A percentile compares a stretch with the other conserved stretches of the same genome.
These are phyloP conservation scores for Drosophila tripunctata DNA, from an alignment of 2,888 invertebrate genomes.

Conservation along the genomic window DNA sequence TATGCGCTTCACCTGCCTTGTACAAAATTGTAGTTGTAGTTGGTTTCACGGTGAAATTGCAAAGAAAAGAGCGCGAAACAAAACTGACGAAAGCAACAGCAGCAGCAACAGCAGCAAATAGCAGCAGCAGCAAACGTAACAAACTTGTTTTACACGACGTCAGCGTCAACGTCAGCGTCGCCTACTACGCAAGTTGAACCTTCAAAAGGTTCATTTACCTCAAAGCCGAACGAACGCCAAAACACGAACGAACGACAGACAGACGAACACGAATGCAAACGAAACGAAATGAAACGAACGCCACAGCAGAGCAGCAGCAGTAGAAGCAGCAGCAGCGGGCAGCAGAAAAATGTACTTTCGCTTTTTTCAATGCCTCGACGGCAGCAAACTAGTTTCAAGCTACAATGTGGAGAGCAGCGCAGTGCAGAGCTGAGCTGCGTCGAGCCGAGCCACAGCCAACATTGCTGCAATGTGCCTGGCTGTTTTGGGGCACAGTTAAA, in stretches of 20 bases:
- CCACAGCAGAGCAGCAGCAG: conserved; percentile 23
- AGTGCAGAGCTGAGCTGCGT: conserved; percentile 24
- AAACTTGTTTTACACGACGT: conserved; percentile 74
- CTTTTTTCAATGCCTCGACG: conserved; percentile 84
- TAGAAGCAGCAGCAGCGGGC: conserved; percentile 7
- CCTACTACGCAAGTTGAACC: conserved; percentile 83
- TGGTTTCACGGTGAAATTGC: conserved; percentile 78
- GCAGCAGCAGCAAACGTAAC: conserved; percentile 64
- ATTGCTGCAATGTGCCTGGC: conserved; percentile 64
- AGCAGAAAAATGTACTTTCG: conserved; percentile 82
- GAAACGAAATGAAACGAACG: conserved; percentile 29
- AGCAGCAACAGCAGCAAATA: conserved; percentile 18
- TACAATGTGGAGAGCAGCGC: conserved; percentile 31
- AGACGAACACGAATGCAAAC: too few relatives aligned
- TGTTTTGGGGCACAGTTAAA: conserved; percentile 66
- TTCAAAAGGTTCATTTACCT: conserved; percentile 84
- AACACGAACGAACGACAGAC: conserved; percentile 9
- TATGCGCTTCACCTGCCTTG: conserved; percentile 69
- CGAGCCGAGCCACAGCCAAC: conserved; percentile 59
- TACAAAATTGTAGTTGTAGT: conserved; percentile 38
- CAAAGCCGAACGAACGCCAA: conserved; percentile 37
- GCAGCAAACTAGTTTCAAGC: conserved; percentile 76
- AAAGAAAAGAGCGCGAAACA: conserved; percentile 62
- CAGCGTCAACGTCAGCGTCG: conserved; percentile 35
- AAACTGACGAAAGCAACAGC: conserved; percentile 38